phyloP scores from a whole-genome alignment of 2,797 vertebrate genomes.

The Odontamblyopus rebecca region DNA sequence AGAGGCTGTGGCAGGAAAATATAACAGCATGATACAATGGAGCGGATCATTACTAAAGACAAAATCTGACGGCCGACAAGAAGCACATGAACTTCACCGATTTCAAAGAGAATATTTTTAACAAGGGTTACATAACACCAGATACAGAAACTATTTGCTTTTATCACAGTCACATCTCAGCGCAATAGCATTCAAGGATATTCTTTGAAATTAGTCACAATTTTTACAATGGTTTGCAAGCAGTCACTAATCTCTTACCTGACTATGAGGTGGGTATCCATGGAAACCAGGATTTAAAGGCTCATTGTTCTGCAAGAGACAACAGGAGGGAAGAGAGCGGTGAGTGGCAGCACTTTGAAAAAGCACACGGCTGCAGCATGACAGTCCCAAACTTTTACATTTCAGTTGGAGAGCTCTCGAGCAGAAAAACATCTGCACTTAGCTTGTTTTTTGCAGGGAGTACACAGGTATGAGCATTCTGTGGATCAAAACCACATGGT shows the following conservation, averaged over 20 bases:
- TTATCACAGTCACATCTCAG: not conserved
- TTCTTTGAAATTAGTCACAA: not conserved
- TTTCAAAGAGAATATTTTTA: not conserved
- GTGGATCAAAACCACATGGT: not conserved
- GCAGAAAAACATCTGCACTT: not conserved
- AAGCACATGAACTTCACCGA: not conserved
- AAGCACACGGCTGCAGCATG: conserved; percentile 23
- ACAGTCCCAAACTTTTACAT: conserved; percentile 30
- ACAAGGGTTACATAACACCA: not conserved
- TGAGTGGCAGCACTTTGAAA: conserved; percentile 45
- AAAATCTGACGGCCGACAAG: not conserved
- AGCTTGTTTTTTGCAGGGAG: conserved; percentile 4
- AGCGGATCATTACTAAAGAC: not conserved
- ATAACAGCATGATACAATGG: not conserved
- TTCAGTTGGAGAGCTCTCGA: conserved; percentile 8
- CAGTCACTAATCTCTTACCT: conserved; percentile 80
- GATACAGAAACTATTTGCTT: conserved; percentile 1
- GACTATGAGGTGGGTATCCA: conserved; percentile 88
- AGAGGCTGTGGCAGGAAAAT: conserved; percentile 5
- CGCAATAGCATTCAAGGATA: conserved; percentile 18
- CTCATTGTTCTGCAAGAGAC: conserved; percentile 88
- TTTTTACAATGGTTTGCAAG: conserved; percentile 37
- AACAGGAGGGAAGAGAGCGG: conserved; percentile 57
- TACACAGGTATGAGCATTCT: not conserved
- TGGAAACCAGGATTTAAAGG: conserved; percentile 91